phyloP scores from a whole-genome alignment of 2,113 vertebrate species.

The Struthidea cinerea region DNA sequence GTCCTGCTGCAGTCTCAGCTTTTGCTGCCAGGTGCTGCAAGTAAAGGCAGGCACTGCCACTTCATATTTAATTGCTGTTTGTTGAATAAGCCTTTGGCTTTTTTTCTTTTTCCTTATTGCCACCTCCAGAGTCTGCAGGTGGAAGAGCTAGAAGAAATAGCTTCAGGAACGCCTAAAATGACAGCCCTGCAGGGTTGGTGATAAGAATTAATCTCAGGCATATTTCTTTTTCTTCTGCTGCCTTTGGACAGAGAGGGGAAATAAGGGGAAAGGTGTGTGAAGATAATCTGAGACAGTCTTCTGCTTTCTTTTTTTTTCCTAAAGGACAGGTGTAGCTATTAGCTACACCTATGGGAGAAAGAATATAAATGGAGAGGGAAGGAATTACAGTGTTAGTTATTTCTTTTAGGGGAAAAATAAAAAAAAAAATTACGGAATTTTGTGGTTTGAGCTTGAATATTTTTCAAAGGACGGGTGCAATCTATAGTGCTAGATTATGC shows the following conservation, averaged over 20 bases:
- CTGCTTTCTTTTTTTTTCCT: background rate
- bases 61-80: background rate
- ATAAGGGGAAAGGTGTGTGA: background rate
- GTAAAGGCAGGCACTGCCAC: background rate
- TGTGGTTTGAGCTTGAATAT: background rate
- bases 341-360: background rate
- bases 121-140: background rate
- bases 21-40: background rate
- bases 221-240: background rate
- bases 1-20: background rate
- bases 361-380: background rate
- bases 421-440: background rate
- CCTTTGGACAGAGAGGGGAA: background rate
- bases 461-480: background rate
- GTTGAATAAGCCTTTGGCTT: background rate
- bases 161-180: background rate
- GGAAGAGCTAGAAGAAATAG: background rate
- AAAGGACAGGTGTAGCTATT: background rate
- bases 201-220: conserved; percentile 9
- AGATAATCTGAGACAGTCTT: background rate
- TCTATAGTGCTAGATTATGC: background rate
- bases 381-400: background rate
- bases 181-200: background rate
- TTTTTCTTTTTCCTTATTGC: background rate
- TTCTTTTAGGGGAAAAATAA: background rate